Conservation (phyloP, 30 jellyfish, hydroid and myxozoan genomes). For the Catostylus mosaicus region DNA sequence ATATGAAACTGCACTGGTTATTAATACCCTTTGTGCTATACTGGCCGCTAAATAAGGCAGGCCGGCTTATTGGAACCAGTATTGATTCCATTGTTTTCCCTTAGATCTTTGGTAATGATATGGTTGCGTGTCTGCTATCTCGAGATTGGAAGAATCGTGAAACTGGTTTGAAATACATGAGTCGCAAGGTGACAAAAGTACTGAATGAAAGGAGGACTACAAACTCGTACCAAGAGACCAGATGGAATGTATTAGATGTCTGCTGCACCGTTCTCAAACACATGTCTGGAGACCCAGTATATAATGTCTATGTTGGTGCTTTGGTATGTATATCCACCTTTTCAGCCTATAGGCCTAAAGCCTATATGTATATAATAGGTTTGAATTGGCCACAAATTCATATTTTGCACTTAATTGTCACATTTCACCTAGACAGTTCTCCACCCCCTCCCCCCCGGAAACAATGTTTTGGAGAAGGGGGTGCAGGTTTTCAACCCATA, state of each 20-base stretch:
- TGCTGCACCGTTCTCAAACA: slow-evolving; percentile 79
- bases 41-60: too few species aligned
- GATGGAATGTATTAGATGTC: slow-evolving; percentile 77
- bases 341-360: too few species aligned
- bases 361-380: too few species aligned
- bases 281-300: slow-evolving; percentile 94
- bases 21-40: too few species aligned
- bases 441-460: too few species aligned
- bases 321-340: slow-evolving; percentile 71
- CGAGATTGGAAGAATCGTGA: slow-evolving; percentile 96
- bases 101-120: slow-evolving; percentile 88
- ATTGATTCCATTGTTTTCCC: background rate
- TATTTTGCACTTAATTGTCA: too few species aligned
- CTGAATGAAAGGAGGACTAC: slow-evolving; percentile 82
- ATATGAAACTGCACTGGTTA: too few species aligned
- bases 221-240: slow-evolving; percentile 66
- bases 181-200: slow-evolving; percentile 89
- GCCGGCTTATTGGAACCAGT: too few species aligned
- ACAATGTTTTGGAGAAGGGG: too few species aligned
- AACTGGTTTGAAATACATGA: slow-evolving; percentile 91
- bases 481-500: too few species aligned
- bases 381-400: too few species aligned
- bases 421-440: too few species aligned
- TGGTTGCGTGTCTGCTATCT: slow-evolving; percentile 95
- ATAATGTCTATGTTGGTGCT: slow-evolving; percentile 92